Base-by-base conservation (phyloP, 2,888 invertebrate genomes). In the Drosophila meridiana region DNA sequence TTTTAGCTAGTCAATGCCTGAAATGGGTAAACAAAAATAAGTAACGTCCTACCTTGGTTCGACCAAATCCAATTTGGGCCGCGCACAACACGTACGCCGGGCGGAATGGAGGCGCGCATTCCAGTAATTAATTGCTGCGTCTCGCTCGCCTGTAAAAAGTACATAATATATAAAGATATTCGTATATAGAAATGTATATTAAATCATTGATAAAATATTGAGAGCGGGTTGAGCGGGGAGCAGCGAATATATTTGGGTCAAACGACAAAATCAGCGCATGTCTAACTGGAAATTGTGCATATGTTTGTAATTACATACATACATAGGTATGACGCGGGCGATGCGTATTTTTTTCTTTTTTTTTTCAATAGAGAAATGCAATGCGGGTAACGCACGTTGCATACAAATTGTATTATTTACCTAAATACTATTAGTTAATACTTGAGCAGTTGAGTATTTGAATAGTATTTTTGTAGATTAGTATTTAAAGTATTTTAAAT, bases 11-110 rank as follows among this genome's bases (percentile, higher is more conserved):
- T 84, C 82, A 87, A 82, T 85, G 64, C 62, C 62, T 60, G 56
- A 76, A 78, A 75, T 75, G 73, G 75, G 36, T 81, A 83, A 83
- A 78, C 80, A 77, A 76, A 68, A 38, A n/a, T 20, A 34, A 65
- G 30, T 38, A 42, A 32, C 42, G 42, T 74, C 82, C 89, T 93
- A 95, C 95, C 95, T 94, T 97, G 97, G 92, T 96, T 95, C 63
- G 94, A 95, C 97, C 97, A 97, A 91, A 95, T 95, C 97, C 97
- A 97, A 93, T 97, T 96, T 42, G 96, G 96, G 20, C 97, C 97
- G 63, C 97, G 94, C 11, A 97, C 96, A 65, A 97, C 97, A 81
- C 97, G 94, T 73, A 96, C 93, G 48, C 97, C 97, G 56, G 96
- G 95, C 84, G 95, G 95, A 92, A 96, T 91, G 73, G 91, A 79